Conservation (phyloP, 1,140 invertebrate species). For the Scaptomyza montana region DNA sequence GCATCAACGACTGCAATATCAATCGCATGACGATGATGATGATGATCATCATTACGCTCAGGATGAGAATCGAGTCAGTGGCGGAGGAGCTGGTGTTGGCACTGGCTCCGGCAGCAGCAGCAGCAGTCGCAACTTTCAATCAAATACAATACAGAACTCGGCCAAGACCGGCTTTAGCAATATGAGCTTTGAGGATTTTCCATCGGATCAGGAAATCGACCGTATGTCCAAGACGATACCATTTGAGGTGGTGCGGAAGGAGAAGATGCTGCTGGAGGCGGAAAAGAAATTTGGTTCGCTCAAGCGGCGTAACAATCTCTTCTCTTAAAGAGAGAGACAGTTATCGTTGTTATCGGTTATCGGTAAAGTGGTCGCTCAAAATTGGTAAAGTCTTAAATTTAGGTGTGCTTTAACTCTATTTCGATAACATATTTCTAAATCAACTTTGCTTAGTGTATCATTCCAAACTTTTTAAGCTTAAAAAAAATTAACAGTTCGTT, state of each 20-base stretch:
- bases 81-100: not conserved
- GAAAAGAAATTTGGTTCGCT: constrained; percentile 87
- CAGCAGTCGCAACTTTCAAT: constrained; percentile 70
- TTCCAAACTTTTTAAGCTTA: not conserved
- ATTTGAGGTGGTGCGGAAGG: constrained; percentile 87
- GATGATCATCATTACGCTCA: constrained; percentile 51
- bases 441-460: not conserved
- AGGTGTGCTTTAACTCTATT: not conserved
- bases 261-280: constrained; percentile 85
- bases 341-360: constrained; percentile 9
- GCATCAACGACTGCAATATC: constrained; percentile 75
- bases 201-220: constrained; percentile 86
- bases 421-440: not conserved
- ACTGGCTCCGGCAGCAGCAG: not conserved
- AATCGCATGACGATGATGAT: constrained; percentile 75
- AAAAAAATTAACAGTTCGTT: too few species aligned
- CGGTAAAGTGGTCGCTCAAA: not conserved
- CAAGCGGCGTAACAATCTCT: constrained; percentile 88
- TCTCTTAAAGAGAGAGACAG: constrained; percentile 84
- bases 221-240: constrained; percentile 84
- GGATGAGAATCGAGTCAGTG: constrained; percentile 56
- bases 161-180: constrained; percentile 88
- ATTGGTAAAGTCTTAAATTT: not conserved
- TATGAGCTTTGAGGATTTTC: constrained; percentile 92
- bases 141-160: constrained; percentile 80